A percentile compares a stretch with the other conserved stretches of the same genome.
These are phyloP conservation scores for Nettapus auritus DNA, from an alignment of 2,113 vertebrate genomes.

Conservation along the genomic window DNA sequence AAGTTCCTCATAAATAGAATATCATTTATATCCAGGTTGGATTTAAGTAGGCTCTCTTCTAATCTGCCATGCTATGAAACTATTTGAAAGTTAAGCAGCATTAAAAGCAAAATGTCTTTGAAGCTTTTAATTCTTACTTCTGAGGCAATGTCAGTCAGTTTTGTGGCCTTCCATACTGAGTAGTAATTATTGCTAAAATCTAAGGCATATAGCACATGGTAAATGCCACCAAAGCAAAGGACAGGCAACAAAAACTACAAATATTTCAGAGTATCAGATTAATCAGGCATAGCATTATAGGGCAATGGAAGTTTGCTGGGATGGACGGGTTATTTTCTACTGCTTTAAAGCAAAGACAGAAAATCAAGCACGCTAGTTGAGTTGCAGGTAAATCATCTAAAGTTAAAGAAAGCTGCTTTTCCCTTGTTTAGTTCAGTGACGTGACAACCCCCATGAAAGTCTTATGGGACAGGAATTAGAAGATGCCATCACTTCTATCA, in stretches of 20 bases:
- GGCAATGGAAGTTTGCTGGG: not conserved
- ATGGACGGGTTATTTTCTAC: not conserved
- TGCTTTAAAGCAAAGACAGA: not conserved
- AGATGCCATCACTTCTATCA: not conserved
- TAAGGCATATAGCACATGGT: not conserved
- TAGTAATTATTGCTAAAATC: not conserved
- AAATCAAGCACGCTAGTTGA: not conserved
- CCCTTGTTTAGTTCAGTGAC: too few species aligned
- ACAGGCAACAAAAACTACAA: not conserved
- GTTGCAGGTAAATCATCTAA: not conserved
- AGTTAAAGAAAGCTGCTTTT: not conserved
- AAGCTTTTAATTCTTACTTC: not conserved
- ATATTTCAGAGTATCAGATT: not conserved
- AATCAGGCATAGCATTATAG: fast-evolving
- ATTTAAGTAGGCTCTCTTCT: not conserved
- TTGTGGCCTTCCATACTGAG: not conserved
- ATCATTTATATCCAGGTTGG: not conserved
- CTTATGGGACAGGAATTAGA: not conserved
- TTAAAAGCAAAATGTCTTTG: not conserved
- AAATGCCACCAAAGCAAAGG: not conserved
- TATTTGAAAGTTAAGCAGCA: not conserved
- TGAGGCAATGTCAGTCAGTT: not conserved
- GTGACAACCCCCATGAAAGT: not conserved
- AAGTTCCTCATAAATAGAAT: not conserved
- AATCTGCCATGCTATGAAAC: not conserved